Evolutionary conservation across 2,888 invertebrate genomes (phyloP), one percentile per base, ranked within the genome.

Genomic region (Campoplex nolae): DNA sequence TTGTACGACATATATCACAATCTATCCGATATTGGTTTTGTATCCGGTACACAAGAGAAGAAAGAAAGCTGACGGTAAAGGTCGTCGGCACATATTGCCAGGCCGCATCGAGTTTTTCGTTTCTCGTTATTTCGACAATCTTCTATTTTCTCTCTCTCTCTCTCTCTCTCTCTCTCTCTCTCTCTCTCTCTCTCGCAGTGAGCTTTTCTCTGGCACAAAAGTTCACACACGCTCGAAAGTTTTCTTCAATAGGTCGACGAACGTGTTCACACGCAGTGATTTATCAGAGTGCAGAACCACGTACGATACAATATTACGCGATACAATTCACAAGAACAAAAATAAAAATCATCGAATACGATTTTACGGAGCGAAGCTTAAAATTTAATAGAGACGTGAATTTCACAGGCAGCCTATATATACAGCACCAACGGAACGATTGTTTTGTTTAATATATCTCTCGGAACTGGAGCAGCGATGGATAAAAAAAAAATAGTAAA

Each of bases 21-120:
- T 1, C n/a, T 4, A 32, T 58, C 62, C 16, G 62, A 62, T 62
- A 62, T 62, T 62, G 62, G 62, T 62, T 62, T 62, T 11, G 32
- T 32, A 62, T 32, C 16, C 16, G 1, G 6, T 56, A 65, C 16
- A 18, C 56, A 65, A 56, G 9, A 7, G 13, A 56, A 78, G 56
- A 28, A 56, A 76, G 56, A 28, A 65, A 65, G 35, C 68, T 62
- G 84, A 62, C 38, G 58, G 74, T 67, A 51, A 79, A 83, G 56
- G 13, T 45, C 28, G 38, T 38, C 74, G 79, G 75, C 75, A 75
- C 74, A 68, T 84, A 79, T 84, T 84, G 74, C 84, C 35, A 70
- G 58, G 58, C 70, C 84, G 18, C 62, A 58, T 51, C 56, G 68
- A 75, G 68, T 70, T 79, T 80, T 84, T 76, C 65, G 38, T 74